Evolutionary conservation across 2,888 invertebrate genomes (phyloP).

Genomic region (Melanchra persicariae): DNA sequence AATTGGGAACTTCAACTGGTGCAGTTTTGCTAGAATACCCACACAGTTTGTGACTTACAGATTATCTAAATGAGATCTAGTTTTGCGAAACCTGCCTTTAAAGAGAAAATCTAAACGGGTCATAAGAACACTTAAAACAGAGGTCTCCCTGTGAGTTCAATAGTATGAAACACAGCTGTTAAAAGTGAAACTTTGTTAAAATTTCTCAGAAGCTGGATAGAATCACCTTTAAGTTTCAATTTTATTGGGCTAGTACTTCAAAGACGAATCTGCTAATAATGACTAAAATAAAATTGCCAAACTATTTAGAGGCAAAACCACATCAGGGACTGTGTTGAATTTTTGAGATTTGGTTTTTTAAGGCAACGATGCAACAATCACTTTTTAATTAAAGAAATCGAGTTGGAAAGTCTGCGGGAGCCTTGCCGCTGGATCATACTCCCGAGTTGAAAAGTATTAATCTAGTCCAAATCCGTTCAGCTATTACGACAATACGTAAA

Average conservation of each 20-base stretch:
- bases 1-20: neutral
- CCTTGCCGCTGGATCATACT: too few relatives aligned
- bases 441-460: too few relatives aligned
- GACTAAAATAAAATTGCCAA: neutral
- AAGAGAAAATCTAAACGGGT: constrained; percentile 18
- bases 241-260: neutral
- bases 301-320: too few relatives aligned
- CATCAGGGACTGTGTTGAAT: too few relatives aligned
- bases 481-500: too few relatives aligned
- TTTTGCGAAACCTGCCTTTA: constrained; percentile 25
- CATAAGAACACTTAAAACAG: neutral
- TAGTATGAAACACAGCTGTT: neutral
- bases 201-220: neutral
- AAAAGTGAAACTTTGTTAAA: constrained; percentile 5
- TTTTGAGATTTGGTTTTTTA: too few relatives aligned
- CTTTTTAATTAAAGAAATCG: too few relatives aligned
- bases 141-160: neutral
- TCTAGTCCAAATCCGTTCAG: too few relatives aligned
- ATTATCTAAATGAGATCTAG: constrained; percentile 42
- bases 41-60: constrained; percentile 16
- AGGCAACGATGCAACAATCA: too few relatives aligned
- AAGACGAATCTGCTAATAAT: neutral
- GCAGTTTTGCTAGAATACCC: constrained; percentile 11
- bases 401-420: too few relatives aligned
- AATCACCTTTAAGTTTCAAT: neutral